phyloP scores from a whole-genome alignment of 1,140 invertebrate species.

The Mya arenaria region DNA sequence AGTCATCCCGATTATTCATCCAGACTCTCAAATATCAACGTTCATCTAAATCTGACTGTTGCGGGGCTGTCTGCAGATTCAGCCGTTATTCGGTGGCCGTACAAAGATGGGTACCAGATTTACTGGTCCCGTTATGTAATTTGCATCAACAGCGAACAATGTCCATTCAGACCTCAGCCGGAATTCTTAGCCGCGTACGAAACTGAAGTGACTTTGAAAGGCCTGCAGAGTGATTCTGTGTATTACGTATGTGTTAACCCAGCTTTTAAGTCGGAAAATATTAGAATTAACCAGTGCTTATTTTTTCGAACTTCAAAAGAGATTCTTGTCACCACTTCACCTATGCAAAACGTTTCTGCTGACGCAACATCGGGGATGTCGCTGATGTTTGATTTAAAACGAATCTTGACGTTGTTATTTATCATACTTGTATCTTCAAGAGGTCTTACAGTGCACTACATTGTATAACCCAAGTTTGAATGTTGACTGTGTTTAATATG shows the following conservation, averaged over 20 bases:
- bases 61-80: conserved; percentile 22
- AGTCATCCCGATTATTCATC: conserved; percentile 2
- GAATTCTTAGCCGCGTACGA: conserved; percentile 50
- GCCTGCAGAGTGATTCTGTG: conserved; percentile 21
- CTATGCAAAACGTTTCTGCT: no score
- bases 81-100: conserved; percentile 48
- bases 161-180: conserved; percentile 35
- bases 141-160: conserved; percentile 42
- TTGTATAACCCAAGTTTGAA: no score
- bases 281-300: conserved; percentile 46
- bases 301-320: conserved; percentile 31
- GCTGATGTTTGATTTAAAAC: no score
- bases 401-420: no score
- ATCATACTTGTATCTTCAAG: no score
- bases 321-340: background rate
- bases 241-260: conserved; percentile 60
- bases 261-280: conserved; percentile 26
- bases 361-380: no score
- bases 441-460: no score
- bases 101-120: conserved; percentile 51
- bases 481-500: no score
- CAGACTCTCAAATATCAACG: background rate
- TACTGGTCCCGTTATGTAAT: conserved; percentile 54
- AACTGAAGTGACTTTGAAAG: conserved; percentile 19
- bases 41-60: conserved; percentile 50